Evolutionary conservation across 1,140 invertebrate genomes (phyloP).

Genomic region (Rhyzopertha dominica): DNA sequence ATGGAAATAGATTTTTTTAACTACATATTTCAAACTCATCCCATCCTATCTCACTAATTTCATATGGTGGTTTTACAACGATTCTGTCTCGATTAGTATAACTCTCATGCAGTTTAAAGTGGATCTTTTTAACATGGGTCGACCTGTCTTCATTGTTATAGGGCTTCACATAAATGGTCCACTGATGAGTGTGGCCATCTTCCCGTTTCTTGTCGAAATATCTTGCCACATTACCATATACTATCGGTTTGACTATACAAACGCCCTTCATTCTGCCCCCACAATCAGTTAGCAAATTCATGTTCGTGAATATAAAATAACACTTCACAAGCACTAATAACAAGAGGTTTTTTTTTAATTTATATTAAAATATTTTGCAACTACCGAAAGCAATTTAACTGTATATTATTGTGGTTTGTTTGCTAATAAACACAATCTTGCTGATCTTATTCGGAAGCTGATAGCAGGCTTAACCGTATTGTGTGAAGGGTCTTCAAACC

Average conservation of each 20-base stretch:
- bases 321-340: too few species aligned
- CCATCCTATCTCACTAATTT: constrained; percentile 98
- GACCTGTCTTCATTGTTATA: constrained; percentile 94
- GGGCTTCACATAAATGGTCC: constrained; percentile 97
- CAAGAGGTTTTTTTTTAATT: too few species aligned
- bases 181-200: constrained; percentile 98
- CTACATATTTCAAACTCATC: constrained; percentile 98
- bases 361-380: too few species aligned
- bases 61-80: constrained; percentile 91
- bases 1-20: constrained; percentile 97
- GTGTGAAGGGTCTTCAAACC: too few species aligned
- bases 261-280: constrained; percentile 78
- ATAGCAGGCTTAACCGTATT: too few species aligned
- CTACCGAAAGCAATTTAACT: too few species aligned
- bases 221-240: constrained; percentile 93
- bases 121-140: constrained; percentile 91
- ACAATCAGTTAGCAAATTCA: constrained; percentile 64
- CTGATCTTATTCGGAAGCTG: too few species aligned
- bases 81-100: constrained; percentile 93
- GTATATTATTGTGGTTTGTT: too few species aligned
- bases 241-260: constrained; percentile 90
- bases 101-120: constrained; percentile 97
- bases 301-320: constrained; percentile 35
- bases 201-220: constrained; percentile 98
- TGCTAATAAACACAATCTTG: too few species aligned